A percentile compares a stretch with the other conserved stretches of the same genome.
Conservation (phyloP, 2,797 vertebrate genomes). For the Dryobates pubescens region DNA sequence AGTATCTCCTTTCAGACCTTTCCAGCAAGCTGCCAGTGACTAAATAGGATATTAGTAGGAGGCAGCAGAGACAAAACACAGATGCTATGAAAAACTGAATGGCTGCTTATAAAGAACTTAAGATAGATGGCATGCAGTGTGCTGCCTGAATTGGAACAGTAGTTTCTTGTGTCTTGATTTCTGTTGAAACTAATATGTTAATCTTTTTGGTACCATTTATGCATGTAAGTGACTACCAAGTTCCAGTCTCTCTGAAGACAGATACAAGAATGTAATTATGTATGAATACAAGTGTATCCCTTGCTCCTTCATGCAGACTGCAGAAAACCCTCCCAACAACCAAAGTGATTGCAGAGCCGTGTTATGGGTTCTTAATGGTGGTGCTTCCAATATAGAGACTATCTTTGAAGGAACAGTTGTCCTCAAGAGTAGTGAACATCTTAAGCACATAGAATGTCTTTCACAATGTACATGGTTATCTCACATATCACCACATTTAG, state of each 20-base stretch:
- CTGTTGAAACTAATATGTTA: conserved; percentile 15
- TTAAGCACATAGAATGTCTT: neutral
- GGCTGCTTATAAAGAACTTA: neutral
- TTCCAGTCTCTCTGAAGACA: neutral
- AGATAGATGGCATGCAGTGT: neutral
- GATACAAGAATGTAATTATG: neutral
- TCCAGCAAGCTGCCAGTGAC: neutral
- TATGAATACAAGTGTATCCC: neutral
- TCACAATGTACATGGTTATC: neutral
- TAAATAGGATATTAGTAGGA: conserved; percentile 28
- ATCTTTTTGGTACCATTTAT: conserved; percentile 1
- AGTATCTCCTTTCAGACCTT: conserved; percentile 12
- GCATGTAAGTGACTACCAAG: neutral
- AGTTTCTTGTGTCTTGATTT: conserved; percentile 38
- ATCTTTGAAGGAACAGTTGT: neutral
- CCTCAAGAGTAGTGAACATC: neutral
- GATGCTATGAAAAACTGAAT: conserved; percentile 7
- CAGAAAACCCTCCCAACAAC: neutral
- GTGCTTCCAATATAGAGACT: neutral
- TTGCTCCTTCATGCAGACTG: neutral
- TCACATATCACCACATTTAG: neutral
- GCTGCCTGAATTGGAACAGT: neutral
- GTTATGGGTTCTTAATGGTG: neutral
- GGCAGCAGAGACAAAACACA: conserved; percentile 23
- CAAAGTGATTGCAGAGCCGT: neutral